These are phyloP conservation scores for Catostomus latipinnis DNA, from an alignment of 2,797 vertebrate genomes.

Conservation along the genomic window DNA sequence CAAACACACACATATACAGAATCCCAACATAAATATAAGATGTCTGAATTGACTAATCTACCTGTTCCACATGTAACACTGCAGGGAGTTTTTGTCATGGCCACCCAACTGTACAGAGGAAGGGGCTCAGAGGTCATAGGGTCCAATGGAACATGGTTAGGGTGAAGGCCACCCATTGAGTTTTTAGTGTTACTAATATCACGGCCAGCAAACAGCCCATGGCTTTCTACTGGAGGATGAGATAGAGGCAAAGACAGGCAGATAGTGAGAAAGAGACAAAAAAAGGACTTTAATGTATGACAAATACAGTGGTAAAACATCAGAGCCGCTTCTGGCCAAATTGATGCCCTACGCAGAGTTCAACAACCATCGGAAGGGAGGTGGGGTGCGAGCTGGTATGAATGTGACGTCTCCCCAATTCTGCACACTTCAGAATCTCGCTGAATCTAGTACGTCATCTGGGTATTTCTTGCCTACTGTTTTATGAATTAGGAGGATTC, in stretches of 20 bases:
- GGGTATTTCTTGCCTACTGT: too few species aligned
- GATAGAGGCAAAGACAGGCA: background rate
- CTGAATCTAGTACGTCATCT: too few species aligned
- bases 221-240: slow-evolving; percentile 55
- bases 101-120: slow-evolving; percentile 68
- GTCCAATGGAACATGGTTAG: slow-evolving; percentile 61
- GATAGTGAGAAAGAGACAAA: background rate
- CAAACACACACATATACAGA: background rate
- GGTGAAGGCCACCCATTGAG: slow-evolving; percentile 54
- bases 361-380: too few species aligned
- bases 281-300: background rate
- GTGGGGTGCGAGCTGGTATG: too few species aligned
- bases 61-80: slow-evolving; percentile 76
- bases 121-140: slow-evolving; percentile 45
- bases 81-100: slow-evolving; percentile 64
- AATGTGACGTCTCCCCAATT: too few species aligned
- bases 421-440: too few species aligned
- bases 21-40: background rate
- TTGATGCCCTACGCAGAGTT: too few species aligned
- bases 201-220: slow-evolving; percentile 31
- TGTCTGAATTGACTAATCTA: slow-evolving; percentile 45
- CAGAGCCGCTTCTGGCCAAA: too few species aligned
- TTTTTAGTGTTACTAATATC: slow-evolving; percentile 57
- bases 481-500: too few species aligned
- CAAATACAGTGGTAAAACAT: too few species aligned